phyloP scores from a whole-genome alignment of 2,113 vertebrate species.

The Mobula hypostoma region DNA sequence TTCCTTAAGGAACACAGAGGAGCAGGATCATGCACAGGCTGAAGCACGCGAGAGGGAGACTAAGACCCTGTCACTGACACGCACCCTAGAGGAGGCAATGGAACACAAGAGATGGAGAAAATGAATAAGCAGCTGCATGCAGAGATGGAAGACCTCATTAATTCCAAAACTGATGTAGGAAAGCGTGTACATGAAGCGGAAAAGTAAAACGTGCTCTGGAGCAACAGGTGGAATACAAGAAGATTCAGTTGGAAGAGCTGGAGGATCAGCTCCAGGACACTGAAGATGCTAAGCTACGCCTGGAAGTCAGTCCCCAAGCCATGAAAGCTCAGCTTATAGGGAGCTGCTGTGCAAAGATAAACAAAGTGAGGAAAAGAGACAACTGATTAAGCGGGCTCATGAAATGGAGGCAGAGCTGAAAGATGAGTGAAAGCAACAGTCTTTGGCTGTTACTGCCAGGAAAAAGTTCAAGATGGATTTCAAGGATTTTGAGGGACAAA shows the following conservation, averaged over 20 bases:
- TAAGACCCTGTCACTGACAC: slow-evolving; percentile 65
- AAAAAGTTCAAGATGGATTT: slow-evolving; percentile 97
- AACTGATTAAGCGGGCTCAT: slow-evolving; percentile 87
- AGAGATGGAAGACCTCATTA: slow-evolving; percentile 96
- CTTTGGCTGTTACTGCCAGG: slow-evolving; percentile 73
- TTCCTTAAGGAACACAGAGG: slow-evolving; percentile 65
- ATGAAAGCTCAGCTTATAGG: slow-evolving; percentile 89
- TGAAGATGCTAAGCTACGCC: slow-evolving; percentile 86
- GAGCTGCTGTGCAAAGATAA: slow-evolving; percentile 87
- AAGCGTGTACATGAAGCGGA: slow-evolving; percentile 95
- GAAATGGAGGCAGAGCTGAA: slow-evolving; percentile 95
- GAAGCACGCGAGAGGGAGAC: slow-evolving; percentile 75
- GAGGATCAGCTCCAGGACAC: slow-evolving; percentile 95
- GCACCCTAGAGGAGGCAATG: slow-evolving; percentile 75
- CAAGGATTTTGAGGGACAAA: slow-evolving; percentile 86
- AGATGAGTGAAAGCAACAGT: slow-evolving; percentile 88
- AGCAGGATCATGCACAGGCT: slow-evolving; percentile 66
- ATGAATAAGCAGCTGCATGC: slow-evolving; percentile 81
- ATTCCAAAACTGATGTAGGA: slow-evolving; percentile 91
- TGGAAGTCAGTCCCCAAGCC: slow-evolving; percentile 97
- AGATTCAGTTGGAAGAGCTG: slow-evolving; percentile 89
- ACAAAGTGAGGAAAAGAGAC: slow-evolving; percentile 92
- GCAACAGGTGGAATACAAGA: slow-evolving; percentile 96
- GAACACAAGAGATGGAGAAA: slow-evolving; percentile 81
- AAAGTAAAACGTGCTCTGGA: slow-evolving; percentile 85